Percentiles rank a stretch among this genome's conserved stretches.
Conservation (phyloP, 2,113 vertebrate genomes). For the Origma solitaria region DNA sequence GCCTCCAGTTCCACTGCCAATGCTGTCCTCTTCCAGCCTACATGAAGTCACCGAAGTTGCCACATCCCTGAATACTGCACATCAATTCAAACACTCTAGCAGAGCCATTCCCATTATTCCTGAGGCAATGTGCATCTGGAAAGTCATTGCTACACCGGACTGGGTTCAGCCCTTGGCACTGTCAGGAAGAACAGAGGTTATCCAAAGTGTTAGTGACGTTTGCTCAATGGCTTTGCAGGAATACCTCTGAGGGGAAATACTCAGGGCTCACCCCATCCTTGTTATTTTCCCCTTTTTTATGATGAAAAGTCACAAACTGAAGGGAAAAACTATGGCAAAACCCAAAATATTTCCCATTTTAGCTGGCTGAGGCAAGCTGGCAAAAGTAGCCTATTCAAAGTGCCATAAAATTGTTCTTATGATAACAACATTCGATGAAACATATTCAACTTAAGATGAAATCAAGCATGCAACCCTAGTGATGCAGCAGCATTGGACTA, state of each 20-base stretch:
- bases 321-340: not conserved
- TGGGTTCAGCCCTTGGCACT: not conserved
- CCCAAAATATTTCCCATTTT: not conserved
- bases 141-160: not conserved
- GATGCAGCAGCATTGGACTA: not conserved
- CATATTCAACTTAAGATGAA: not conserved
- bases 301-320: not conserved
- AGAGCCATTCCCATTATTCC: not conserved
- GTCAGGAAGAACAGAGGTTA: not conserved
- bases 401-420: not conserved
- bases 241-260: not conserved
- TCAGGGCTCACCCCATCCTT: not conserved
- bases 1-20: not conserved
- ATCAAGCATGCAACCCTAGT: not conserved
- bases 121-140: not conserved
- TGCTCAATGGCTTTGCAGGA: not conserved
- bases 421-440: not conserved
- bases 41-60: not conserved
- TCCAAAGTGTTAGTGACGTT: not conserved
- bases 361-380: not conserved
- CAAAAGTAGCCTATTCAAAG: not conserved
- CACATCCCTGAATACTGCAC: not conserved
- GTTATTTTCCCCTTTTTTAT: not conserved
- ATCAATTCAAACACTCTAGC: not conserved
- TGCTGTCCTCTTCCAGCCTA: not conserved